Percentiles rank a stretch among this genome's conserved stretches.
phyloP scores from a whole-genome alignment of 2,113 vertebrate species.

The Mirza zaza region DNA sequence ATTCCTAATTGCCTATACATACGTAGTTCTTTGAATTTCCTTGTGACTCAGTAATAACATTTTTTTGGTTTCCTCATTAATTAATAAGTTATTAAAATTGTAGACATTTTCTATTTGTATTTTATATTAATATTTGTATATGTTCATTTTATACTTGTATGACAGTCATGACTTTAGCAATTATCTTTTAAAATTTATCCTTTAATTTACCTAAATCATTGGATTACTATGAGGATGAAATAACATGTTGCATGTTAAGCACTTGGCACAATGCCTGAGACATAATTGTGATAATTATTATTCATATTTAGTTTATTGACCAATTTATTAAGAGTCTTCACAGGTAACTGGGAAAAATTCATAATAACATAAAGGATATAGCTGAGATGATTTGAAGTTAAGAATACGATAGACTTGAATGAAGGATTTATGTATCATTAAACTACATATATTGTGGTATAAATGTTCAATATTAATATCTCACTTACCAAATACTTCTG shows the following conservation, averaged over 20 bases:
- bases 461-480: not conserved
- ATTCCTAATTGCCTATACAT: not conserved
- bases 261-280: not conserved
- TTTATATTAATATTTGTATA: not conserved
- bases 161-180: not conserved
- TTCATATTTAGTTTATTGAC: not conserved
- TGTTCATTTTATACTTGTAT: not conserved
- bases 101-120: not conserved
- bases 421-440: not conserved
- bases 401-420: not conserved
- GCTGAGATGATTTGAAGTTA: not conserved
- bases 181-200: not conserved
- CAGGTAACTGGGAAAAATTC: not conserved
- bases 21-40: not conserved
- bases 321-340: not conserved
- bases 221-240: not conserved
- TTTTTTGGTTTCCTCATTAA: not conserved
- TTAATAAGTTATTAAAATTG: constrained; percentile 3
- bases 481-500: not conserved
- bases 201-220: not conserved
- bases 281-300: not conserved
- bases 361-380: not conserved
- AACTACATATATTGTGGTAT: not conserved
- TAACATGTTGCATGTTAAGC: not conserved
- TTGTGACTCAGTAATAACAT: not conserved